Base-by-base conservation (phyloP, 2,797 vertebrate genomes). In the Notamacropus eugenii region DNA sequence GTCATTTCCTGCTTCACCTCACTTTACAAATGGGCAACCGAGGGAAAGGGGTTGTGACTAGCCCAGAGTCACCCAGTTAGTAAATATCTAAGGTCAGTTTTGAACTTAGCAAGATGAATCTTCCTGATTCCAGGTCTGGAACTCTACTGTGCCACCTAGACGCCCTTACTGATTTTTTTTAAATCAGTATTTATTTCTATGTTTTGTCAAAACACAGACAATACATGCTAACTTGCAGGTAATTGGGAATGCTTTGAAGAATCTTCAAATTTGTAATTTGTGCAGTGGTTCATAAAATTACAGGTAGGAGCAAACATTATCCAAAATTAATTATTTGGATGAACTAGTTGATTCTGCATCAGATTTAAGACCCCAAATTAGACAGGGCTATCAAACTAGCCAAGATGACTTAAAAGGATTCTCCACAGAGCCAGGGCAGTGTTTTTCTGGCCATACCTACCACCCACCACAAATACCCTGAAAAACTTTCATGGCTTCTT, bases 311-410 rank as follows among this genome's bases (percentile, higher is more conserved):
- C 91, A 93, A 50, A 91, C 40, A 94, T 59, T 52, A 40, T 93
- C 27, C 22, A 91, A 54, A 62, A 57, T 52, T 9, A 54, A 50
- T 55, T 90, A 95, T 93, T 55, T 94, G 13, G 22, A 52, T 14
- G 31, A 27, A 91, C 74, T 92, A 27, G 31, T 34, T 96, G 92
- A 58, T 96, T 92, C 16, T 94, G 58, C 54, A 90, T 93, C 31
- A 67, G 16, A 59, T 28, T 54, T 92, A n/a, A 56, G 29, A 31
- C 92, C 22, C 0, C 58, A 62, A 90, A 54, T 19, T 59, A 56
- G 46, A 58, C 56, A 91, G 87, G 91, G 31, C 24, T 55, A 93
- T 57, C n/a, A 74, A 74, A 74, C 67, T 74, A 74, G n/a, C 67
- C 67, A 74, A 95, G 22, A 54, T 82, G 10, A 56, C 93, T 87